Percentiles rank a stretch among this genome's conserved stretches.
phyloP scores from a whole-genome alignment of 2,888 invertebrate genomes.

The Protophormia terraenovae region DNA sequence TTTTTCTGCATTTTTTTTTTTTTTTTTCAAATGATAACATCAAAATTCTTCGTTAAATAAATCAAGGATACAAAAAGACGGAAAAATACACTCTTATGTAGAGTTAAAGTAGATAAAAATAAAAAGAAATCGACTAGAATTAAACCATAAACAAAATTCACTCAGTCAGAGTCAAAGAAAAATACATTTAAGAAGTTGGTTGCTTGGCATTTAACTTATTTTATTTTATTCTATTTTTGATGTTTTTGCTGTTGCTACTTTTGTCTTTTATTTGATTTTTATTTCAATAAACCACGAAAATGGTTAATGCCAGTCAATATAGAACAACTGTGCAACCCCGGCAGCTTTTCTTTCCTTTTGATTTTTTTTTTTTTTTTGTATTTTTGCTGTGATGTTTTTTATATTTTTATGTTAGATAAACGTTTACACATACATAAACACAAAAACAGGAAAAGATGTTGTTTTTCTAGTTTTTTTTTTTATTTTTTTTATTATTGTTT shows the following conservation, averaged over 20 bases:
- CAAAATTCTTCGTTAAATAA: conserved; percentile 33
- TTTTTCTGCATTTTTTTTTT: background rate
- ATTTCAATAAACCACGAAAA: conserved; percentile 66
- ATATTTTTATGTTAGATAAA: conserved; percentile 6
- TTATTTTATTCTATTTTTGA: background rate
- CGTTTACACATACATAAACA: background rate
- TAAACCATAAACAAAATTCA: conserved; percentile 61
- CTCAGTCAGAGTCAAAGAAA: conserved; percentile 40
- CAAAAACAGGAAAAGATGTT: conserved; percentile 50
- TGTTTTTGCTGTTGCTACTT: background rate
- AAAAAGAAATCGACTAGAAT: background rate
- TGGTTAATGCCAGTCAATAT: conserved; percentile 63
- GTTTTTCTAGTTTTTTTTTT: conserved; percentile 17
- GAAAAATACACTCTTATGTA: background rate
- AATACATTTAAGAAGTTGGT: conserved; percentile 53
- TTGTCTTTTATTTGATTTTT: conserved; percentile 13
- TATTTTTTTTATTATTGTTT: conserved; percentile 2
- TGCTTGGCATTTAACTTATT: conserved; percentile 51
- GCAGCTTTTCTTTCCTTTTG: conserved; percentile 26
- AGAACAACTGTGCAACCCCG: conserved; percentile 50
- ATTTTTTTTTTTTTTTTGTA: conserved; percentile 3
- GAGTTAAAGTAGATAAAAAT: conserved; percentile 5
- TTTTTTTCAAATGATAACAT: conserved; percentile 18
- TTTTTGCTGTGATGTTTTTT: too few species aligned
- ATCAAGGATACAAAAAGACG: conserved; percentile 5